A percentile compares a stretch with the other conserved stretches of the same genome.
These are phyloP conservation scores for Helogale parvula DNA, from an alignment of 2,113 vertebrate species.

Conservation along the genomic window DNA sequence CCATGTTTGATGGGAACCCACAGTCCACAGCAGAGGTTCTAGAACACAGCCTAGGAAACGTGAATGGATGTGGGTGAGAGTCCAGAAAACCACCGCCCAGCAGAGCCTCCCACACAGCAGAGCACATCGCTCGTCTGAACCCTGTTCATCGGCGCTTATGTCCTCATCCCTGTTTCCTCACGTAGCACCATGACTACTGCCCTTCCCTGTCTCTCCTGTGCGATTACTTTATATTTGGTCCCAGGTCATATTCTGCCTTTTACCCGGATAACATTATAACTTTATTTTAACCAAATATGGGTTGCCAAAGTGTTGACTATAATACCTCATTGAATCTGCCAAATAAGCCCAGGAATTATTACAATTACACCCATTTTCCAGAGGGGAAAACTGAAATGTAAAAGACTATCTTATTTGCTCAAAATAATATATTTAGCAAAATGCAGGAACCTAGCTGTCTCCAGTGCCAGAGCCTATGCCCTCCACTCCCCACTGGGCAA, in stretches of 20 bases:
- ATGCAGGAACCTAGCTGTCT: background rate
- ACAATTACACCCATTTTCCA: background rate
- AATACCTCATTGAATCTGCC: background rate
- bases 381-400: background rate
- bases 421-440: background rate
- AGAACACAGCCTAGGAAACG: background rate
- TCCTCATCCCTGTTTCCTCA: background rate
- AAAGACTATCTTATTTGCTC: background rate
- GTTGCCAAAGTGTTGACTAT: background rate
- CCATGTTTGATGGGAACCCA: background rate
- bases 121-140: accelerated
- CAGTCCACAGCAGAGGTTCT: background rate
- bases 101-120: accelerated
- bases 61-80: accelerated
- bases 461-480: background rate
- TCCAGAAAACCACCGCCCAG: accelerated
- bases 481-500: background rate
- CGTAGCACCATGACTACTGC: accelerated
- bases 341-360: background rate
- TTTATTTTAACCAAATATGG: background rate
- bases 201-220: background rate
- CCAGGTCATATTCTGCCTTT: background rate
- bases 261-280: background rate
- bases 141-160: too few relatives aligned
- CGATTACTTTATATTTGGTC: background rate